Evolutionary conservation across 2,888 invertebrate genomes (phyloP), one percentile per base, ranked within the genome.

Genomic region (Nephrotoma guestfalica): DNA sequence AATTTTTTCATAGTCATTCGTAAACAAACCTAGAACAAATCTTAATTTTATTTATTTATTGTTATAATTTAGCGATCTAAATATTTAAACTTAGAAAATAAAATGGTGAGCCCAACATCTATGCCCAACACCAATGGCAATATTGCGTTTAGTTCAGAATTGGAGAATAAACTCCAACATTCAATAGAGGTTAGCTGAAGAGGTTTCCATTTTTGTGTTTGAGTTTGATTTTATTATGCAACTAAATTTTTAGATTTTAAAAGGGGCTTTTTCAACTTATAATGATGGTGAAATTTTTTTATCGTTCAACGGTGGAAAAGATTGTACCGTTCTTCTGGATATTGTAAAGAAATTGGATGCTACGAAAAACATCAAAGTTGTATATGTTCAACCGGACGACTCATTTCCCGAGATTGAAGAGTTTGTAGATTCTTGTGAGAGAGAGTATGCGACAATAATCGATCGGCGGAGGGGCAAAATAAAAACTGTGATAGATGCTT

Each of bases 301-400:
- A 43, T 96, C 98, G 41, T 99, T 99, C 91, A 99, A 99, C 90
- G 99, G 99, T 4, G 99, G 99, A 1, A 99, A 99, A 92, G 99
- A 99, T 92, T 99, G 99, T 90, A 99, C 99, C 0, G 97, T 96
- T 0, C 93, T 99, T 13, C 92, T 99, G 51, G 96, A 97, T 90
- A 91, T 97, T 88, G 91, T 91, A 13, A 89, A 89, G 86, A 88
- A 88, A 11, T 90, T 87, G 89, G 92, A 6, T 88, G 91, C 71
- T 89, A 91, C 88, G 88, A 90, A 92, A 88, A 91, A 91, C 87
- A 91, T 96, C 2, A 93, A 94, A 89, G 94, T 96, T 57, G 92
- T 98, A 45, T 98, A 98, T 89, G 96, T 99, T 84, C 93, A 95
- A 88, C 95, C 95, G 83, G 93, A 94, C 40, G 94, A 96, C 88